Conservation (phyloP, 2,797 vertebrate genomes). For the Sciurus vulgaris region DNA sequence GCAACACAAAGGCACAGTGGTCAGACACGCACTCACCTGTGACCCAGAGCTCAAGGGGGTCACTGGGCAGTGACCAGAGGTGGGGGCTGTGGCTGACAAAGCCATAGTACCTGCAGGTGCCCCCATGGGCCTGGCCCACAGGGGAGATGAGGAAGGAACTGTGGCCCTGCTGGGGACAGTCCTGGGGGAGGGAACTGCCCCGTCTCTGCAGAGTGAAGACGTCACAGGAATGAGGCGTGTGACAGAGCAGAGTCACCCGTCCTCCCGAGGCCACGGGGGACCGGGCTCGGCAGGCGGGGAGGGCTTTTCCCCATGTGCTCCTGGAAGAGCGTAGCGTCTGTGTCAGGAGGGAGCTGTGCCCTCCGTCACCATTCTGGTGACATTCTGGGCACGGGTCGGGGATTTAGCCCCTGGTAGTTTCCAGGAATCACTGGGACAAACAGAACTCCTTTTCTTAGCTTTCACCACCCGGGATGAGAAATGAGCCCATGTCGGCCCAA, state of each 20-base stretch:
- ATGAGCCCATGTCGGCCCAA: too few relatives aligned
- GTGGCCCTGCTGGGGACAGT: background rate
- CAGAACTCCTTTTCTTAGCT: too few relatives aligned
- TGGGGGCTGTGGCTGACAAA: rapidly evolving
- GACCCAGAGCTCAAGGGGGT: background rate
- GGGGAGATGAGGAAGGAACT: background rate
- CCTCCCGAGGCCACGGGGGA: background rate
- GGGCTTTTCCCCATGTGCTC: background rate
- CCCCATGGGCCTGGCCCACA: background rate
- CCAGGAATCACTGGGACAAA: too few relatives aligned
- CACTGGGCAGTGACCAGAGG: conserved; percentile 5
- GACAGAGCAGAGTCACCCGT: background rate
- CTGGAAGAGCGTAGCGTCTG: background rate
- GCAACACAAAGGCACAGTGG: background rate
- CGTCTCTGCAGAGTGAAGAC: background rate
- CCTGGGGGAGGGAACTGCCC: background rate
- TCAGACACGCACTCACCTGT: background rate
- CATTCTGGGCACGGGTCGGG: too few relatives aligned
- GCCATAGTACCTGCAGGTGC: background rate
- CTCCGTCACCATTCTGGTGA: too few relatives aligned
- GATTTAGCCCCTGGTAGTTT: too few relatives aligned
- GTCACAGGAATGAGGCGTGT: rapidly evolving
- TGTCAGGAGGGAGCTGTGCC: too few relatives aligned
- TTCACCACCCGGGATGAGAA: too few relatives aligned
- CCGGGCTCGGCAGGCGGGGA: background rate